Base-by-base conservation (phyloP, 2,797 vertebrate genomes). In the Liparis tanakae region DNA sequence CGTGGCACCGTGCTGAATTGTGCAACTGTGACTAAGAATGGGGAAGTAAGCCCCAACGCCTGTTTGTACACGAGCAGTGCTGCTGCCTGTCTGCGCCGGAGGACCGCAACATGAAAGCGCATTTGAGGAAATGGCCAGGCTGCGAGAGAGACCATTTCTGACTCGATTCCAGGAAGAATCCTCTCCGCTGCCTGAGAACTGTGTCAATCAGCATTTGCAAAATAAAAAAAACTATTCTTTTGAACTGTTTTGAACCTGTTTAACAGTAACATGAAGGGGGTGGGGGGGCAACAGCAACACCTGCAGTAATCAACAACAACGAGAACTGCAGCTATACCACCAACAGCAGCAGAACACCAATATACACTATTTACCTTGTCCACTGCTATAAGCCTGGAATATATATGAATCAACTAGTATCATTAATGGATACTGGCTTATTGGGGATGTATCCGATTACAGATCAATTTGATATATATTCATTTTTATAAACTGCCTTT, bases 1-100 rank as follows among this genome's bases (percentile, higher is more conserved):
- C 87, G 86, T 91, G 91, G 87, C 87, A 51, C 79, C 65, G 43
- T 10, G 69, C 84, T 86, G 74, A 87, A 89, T 92, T 91, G 92
- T 91, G 92, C 90, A 93, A 94, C 90, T 87, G 87, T 88, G 85
- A 78, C 59, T 83, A 90, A 90, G 90, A 93, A 93, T 92, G 91
- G 83, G 92, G 93, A 94, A 94, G 91, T 92, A 87, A 83, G 85
- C 78, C 79, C 57, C 20, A 75, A 72, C 87, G 88, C 92, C 84
- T 90, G 92, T 93, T 92, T 85, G 90, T 88, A 90, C 89, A 89
- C 3, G 84, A 90, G 89, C 88, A 70, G 22, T 6, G 70, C 75
- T 6, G 70, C 75, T 53, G 73, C 71, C 37, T 78, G 80, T 78
- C 78, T 84, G 73, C 67, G 25, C 3, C 13, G 10, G 46, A 79